Base-by-base conservation (phyloP, 2,113 vertebrate species). In the Cairina moschata region DNA sequence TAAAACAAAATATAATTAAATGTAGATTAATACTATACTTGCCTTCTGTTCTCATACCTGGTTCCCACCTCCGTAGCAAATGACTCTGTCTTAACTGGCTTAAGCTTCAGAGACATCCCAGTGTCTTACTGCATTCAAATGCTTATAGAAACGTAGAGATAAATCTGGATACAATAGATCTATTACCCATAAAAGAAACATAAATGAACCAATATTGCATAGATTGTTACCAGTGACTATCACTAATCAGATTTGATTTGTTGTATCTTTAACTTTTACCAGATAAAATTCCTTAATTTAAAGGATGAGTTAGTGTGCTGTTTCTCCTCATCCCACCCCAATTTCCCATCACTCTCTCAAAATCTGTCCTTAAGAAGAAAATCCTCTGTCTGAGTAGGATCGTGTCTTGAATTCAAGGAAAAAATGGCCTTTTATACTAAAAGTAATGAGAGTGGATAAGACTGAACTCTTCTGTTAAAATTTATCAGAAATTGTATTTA, bases 1-100 rank as follows among this genome's bases (percentile, higher is more conserved):
- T 87, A 88, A 76, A 95, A 68, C 69, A 79, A 93, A 95, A 75
- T 82, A 75, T 63, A 81, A 75, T 91, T 67, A 85, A 83, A 60
- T 73, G 32, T 94, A 87, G 77, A 68, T 94, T 92, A 93, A 90
- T 88, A 62, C 23, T 8, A 8, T 82, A 69, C 66, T 84, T 89
- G 54, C 42, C 22, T 75, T 89, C 69, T 68, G 29, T 77, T 91
- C 31, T 89, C 25, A 9, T 56, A 72, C n/a, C 46, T 85, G 48
- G 17, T 76, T 95, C 78, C 67, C 42, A 69, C 62, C 40, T 93
- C 75, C 1, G 0, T 78, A 88, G 28, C 76, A 58, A 82, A 69
- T 88, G 9, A 31, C 38, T 88, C 26, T 85, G 11, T 83, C 48
- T 78, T 68, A 82, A 62, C 21, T 85, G 82, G 38, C 58, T 82